A percentile compares a stretch with the other conserved stretches of the same genome.
Evolutionary conservation across 2,113 vertebrate genomes (phyloP).

Genomic region (Gymnocephalus cernua): DNA sequence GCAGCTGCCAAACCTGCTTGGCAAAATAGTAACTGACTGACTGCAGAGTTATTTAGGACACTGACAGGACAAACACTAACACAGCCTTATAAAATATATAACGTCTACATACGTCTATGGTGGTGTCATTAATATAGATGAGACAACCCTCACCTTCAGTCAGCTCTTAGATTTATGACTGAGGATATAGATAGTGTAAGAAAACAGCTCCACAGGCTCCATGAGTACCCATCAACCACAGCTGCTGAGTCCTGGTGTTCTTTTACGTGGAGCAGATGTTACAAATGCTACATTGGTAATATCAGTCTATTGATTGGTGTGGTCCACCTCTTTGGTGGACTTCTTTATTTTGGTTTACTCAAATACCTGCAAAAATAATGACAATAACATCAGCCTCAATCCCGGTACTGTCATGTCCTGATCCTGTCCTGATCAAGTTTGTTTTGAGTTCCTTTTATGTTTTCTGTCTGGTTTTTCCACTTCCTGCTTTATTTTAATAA

Average conservation of each 20-base stretch:
- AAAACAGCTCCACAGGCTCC: background rate
- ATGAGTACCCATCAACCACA: too few relatives aligned
- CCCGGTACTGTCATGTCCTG: too few relatives aligned
- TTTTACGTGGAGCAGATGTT: background rate
- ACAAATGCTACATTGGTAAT: background rate
- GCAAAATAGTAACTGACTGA: slow-evolving; percentile 4
- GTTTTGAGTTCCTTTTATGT: too few relatives aligned
- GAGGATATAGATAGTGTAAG: background rate
- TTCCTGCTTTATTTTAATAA: too few relatives aligned
- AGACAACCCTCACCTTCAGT: background rate
- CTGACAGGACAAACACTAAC: background rate
- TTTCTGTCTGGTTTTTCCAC: too few relatives aligned
- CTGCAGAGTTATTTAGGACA: background rate
- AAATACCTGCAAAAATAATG: too few relatives aligned
- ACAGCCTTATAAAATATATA: background rate
- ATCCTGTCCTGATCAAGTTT: too few relatives aligned
- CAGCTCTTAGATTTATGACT: background rate
- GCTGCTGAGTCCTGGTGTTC: background rate
- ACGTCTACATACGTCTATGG: background rate
- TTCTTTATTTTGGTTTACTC: too few relatives aligned
- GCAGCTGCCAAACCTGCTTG: slow-evolving; percentile 26
- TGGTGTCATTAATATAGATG: slow-evolving; percentile 3
- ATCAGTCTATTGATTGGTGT: too few relatives aligned
- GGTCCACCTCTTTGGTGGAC: too few relatives aligned
- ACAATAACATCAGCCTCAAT: too few relatives aligned